Base-by-base conservation (phyloP, 2,888 invertebrate genomes). In the Catocala nupta region DNA sequence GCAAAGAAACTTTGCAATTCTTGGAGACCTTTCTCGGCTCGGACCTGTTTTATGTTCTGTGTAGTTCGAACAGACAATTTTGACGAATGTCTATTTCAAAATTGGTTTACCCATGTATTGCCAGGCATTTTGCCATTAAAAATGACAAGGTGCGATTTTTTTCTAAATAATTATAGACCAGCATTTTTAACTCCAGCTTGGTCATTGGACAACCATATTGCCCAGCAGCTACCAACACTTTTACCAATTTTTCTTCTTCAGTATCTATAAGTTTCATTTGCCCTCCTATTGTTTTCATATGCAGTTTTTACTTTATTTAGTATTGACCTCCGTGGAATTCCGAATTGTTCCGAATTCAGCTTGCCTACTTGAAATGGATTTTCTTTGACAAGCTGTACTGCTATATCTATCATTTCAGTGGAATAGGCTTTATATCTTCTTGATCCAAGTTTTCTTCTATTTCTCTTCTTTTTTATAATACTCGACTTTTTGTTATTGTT, bases 41-140 rank as follows among this genome's bases (percentile, higher is more conserved):
- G 56, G 1, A 55, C 57, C 36, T 63, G 68, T 59, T 70, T 70
- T 49, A 77, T 78, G 60, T 78, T 78, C 65, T 77, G 75, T 9
- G 63, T 66, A 0, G 61, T 44, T 60, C 75, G 70, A 9, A 64
- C 11, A 50, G 63, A 67, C 36, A 76, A 50, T 72, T 71, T 57
- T n/a, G 63, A 54, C 11, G 57, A 36, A 36, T 5, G 50, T 36
- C n/a, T n/a, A 36, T 36, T 36, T 36, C 5, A 36, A 36, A 36
- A 36, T 36, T 5, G 36, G 36, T 36, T 36, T 0, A 68, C 65
- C 71, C 70, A 70, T n/a, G 55, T 39, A 59, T 70, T 58, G 33
- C 69, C 65, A 6, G 65, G 67, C 45, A 65, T 51, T 36, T 7
- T 36, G 36, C 39, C 51, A 53, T 11, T 65, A 56, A 34, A 58